Evolutionary conservation across 2,113 vertebrate genomes (phyloP), one percentile per base, ranked within the genome.

Genomic region (Hemicordylus capensis): DNA sequence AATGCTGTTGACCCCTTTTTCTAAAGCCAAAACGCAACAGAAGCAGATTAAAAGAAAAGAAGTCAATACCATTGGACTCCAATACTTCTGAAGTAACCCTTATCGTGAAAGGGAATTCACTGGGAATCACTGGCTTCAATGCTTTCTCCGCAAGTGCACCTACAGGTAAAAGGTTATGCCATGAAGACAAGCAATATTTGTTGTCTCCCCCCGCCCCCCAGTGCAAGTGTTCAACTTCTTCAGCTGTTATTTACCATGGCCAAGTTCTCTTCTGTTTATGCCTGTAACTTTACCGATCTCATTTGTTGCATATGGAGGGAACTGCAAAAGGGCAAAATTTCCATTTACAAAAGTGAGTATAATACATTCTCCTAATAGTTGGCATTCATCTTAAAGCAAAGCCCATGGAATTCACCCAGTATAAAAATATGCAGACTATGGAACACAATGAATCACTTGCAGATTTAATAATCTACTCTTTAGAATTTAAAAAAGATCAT

Each of bases 291-390:
- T 99, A 79, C 99, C 98, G 56, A 94, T 97, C 94, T 99, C 99
- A 93, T 99, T 99, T 61, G 99, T 99, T 87, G 99, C 99, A 83
- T 99, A 99, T 28, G 99, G 99, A 86, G 99, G 99, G 94, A 99
- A 99, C 99, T 99, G 83, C 14, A 91, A 95, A 69, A 82, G 80
- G 28, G 81, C 88, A 46, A 73, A 89, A 58, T 0, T 2, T 0
- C 34, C 1, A 51, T 1, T 26, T 0, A 67, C 4, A 66, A 46
- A 46, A 77, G 12, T 1, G 4, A 56, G 1, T 10, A 5, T 6
- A 19, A 39, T 11, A 37, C 9, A 7, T 1, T 63, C n/a, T 14
- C 61, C 15, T 28, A 7, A 64, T 15, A 79, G 74, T 61, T 56
- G 44, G 19, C 17, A 34, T 46, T 66, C 26, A 28, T 39, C 76